Conservation (phyloP, 2,797 vertebrate species). For the Chrysocyon brachyurus region DNA sequence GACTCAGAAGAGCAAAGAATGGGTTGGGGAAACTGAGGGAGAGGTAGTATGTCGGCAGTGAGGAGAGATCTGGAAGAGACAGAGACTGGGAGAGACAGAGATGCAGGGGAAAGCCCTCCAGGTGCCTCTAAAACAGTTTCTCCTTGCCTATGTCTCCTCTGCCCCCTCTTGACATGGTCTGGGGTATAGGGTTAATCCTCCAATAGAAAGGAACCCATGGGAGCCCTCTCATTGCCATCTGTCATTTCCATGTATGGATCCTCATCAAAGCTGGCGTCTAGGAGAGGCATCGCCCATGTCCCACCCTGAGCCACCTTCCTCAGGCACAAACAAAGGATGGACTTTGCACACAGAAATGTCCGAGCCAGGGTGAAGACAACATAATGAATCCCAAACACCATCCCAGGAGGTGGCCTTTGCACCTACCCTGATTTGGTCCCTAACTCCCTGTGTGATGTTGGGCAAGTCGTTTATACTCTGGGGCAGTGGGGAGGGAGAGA, state of each 20-base stretch:
- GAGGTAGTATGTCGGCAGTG: conserved; percentile 46
- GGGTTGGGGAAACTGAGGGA: not conserved
- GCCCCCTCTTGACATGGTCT: not conserved
- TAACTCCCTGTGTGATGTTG: not conserved
- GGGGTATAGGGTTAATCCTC: not conserved
- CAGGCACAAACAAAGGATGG: not conserved
- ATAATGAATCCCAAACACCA: not conserved
- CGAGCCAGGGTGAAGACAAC: not conserved
- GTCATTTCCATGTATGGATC: not conserved
- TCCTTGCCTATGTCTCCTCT: not conserved
- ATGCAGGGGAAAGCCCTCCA: not conserved
- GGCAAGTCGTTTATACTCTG: not conserved
- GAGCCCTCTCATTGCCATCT: not conserved
- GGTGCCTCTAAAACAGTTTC: not conserved
- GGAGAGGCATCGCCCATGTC: not conserved
- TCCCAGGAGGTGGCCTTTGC: not conserved
- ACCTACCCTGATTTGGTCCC: not conserved
- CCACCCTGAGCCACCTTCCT: not conserved
- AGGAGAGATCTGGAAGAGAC: not conserved
- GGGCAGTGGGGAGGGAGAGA: not conserved
- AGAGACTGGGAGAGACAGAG: not conserved
- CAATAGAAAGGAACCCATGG: not conserved
- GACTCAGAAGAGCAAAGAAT: not conserved
- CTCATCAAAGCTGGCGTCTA: not conserved
- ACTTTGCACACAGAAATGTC: not conserved